phyloP scores from a whole-genome alignment of 2,888 invertebrate species.

The Eupithecia exiguata region DNA sequence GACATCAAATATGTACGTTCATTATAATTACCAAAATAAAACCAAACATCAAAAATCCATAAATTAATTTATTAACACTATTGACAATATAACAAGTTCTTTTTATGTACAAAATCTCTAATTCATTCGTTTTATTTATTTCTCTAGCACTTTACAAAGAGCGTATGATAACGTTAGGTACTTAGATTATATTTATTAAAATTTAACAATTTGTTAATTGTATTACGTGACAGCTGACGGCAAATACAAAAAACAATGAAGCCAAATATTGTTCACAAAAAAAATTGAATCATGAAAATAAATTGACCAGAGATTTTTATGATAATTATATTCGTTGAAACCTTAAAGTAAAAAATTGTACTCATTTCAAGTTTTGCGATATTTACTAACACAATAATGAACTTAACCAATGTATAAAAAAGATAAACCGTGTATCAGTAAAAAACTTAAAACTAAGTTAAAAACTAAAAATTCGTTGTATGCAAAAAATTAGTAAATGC shows the following conservation, averaged over 20 bases:
- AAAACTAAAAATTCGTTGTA: slow-evolving; percentile 58
- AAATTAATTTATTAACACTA: slow-evolving; percentile 83
- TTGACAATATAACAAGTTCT: slow-evolving; percentile 77
- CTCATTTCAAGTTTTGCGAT: slow-evolving; percentile 8
- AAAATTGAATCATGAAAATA: background rate
- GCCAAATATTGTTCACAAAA: background rate
- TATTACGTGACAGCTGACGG: slow-evolving; percentile 25
- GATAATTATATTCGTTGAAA: background rate
- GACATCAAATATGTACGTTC: background rate
- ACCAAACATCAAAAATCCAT: slow-evolving; percentile 71
- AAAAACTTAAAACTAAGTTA: slow-evolving; percentile 37
- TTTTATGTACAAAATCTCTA: slow-evolving; percentile 76
- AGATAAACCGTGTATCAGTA: slow-evolving; percentile 6
- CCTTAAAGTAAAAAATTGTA: background rate
- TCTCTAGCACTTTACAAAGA: slow-evolving; percentile 42
- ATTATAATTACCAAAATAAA: slow-evolving; percentile 33
- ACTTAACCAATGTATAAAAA: slow-evolving; percentile 8
- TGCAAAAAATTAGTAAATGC: slow-evolving; percentile 60
- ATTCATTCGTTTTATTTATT: slow-evolving; percentile 33
- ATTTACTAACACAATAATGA: background rate
- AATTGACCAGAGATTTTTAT: background rate
- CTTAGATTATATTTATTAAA: slow-evolving; percentile 27
- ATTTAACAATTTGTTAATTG: slow-evolving; percentile 34
- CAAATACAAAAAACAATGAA: slow-evolving; percentile 6
- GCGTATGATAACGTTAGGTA: slow-evolving; percentile 35